phyloP scores from a whole-genome alignment of 2,797 vertebrate genomes.

The Notolepis coatsorum region DNA sequence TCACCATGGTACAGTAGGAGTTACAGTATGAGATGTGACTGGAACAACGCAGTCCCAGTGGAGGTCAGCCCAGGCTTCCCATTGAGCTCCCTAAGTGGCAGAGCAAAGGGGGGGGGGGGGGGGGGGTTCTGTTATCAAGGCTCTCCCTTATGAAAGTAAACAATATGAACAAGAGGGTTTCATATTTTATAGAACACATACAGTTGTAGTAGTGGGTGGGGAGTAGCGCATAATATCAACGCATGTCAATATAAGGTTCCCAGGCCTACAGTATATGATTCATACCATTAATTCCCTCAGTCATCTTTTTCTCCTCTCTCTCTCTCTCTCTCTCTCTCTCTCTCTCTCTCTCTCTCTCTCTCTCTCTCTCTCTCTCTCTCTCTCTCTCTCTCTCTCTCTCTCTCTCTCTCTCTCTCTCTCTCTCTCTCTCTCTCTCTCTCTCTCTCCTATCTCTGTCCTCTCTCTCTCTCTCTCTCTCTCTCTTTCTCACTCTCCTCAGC shows the following conservation, averaged over 20 bases:
- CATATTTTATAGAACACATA: conserved; percentile 77
- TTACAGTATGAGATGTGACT: conserved; percentile 54
- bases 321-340: too few relatives aligned
- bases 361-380: conserved; percentile 47
- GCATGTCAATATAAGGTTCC: conserved; percentile 37
- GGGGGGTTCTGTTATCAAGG: conserved; percentile 67
- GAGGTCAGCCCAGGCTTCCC: conserved; percentile 57
- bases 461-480: too few relatives aligned
- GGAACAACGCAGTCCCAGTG: conserved; percentile 55
- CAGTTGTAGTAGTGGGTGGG: conserved; percentile 60
- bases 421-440: too few relatives aligned
- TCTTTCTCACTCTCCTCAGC: too few relatives aligned
- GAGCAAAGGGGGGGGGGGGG: conserved; percentile 29
- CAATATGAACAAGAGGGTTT: conserved; percentile 70
- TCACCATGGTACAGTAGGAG: conserved; percentile 53
- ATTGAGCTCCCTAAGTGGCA: conserved; percentile 54
- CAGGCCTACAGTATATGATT: too few relatives aligned
- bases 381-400: too few relatives aligned
- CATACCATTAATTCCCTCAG: too few relatives aligned
- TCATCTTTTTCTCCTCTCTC: conserved; percentile 41
- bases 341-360: conserved; percentile 57
- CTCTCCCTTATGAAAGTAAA: conserved; percentile 71
- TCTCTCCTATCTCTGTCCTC: conserved; percentile 42
- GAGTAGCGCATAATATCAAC: conserved; percentile 65
- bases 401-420: conserved; percentile 57